These are phyloP conservation scores for Lysandra bellargus DNA, from an alignment of 2,888 invertebrate species.

Conservation along the genomic window DNA sequence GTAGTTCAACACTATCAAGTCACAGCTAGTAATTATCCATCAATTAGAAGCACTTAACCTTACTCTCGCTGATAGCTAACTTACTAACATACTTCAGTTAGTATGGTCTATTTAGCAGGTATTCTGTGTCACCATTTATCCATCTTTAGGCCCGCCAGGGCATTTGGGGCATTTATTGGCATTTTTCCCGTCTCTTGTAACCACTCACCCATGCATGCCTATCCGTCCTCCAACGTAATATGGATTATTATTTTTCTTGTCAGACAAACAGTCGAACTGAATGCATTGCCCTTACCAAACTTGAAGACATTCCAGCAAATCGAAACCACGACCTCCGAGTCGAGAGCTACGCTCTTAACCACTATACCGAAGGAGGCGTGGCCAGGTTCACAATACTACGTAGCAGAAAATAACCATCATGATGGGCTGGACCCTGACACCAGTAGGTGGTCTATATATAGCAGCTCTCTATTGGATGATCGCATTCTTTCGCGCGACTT, in stretches of 20 bases:
- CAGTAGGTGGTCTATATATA: background rate
- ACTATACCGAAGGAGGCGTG: background rate
- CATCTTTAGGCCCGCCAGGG: background rate
- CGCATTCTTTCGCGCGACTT: slow-evolving; percentile 4
- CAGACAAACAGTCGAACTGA: too few relatives aligned
- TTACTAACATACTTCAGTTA: slow-evolving; percentile 17
- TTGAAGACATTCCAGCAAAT: background rate
- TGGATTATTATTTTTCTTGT: too few relatives aligned
- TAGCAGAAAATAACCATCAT: background rate
- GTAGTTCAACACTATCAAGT: background rate
- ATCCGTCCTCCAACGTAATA: background rate
- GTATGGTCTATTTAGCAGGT: background rate
- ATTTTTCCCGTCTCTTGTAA: background rate
- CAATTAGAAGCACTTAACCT: slow-evolving; percentile 9
- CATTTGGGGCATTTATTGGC: background rate
- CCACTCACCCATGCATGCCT: background rate
- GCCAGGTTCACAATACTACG: background rate
- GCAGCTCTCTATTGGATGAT: background rate
- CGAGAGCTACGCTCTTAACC: background rate
- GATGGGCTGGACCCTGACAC: background rate
- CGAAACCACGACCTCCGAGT: background rate
- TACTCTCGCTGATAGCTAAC: background rate
- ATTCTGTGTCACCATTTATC: background rate
- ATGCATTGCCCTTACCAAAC: too few relatives aligned
- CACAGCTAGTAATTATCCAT: background rate